Conservation (phyloP, 2,888 invertebrate species). For the Erebia epiphron region DNA sequence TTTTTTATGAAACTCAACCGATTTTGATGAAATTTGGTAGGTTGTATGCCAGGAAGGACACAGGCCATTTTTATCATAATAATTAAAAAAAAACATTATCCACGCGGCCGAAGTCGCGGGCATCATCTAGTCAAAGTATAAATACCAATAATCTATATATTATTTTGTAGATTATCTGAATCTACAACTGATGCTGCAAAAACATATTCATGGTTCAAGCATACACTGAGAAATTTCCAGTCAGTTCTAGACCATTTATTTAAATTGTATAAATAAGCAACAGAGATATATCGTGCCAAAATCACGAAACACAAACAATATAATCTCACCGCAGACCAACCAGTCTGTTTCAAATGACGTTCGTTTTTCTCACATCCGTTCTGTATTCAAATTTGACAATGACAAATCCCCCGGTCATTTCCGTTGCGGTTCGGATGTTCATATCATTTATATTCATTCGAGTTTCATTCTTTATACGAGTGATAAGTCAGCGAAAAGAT, state of each 20-base stretch:
- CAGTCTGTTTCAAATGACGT: slow-evolving; percentile 67
- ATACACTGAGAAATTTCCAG: background rate
- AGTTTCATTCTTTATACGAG: slow-evolving; percentile 62
- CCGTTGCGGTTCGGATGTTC: slow-evolving; percentile 75
- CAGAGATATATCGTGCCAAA: slow-evolving; percentile 12
- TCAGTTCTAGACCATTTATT: background rate
- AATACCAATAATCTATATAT: no score
- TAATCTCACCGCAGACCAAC: slow-evolving; percentile 42
- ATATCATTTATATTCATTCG: slow-evolving; percentile 78
- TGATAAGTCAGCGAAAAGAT: slow-evolving; percentile 60
- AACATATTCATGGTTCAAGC: no score
- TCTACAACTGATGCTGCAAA: no score
- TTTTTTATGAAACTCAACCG: no score
- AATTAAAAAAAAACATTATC: no score
- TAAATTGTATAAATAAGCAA: background rate
- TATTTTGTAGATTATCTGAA: no score
- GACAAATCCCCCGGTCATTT: slow-evolving; percentile 78
- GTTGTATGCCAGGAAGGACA: no score
- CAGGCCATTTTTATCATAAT: no score
- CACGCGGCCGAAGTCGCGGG: no score
- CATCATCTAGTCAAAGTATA: no score
- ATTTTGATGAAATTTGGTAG: no score
- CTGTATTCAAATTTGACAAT: slow-evolving; percentile 80
- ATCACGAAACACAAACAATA: slow-evolving; percentile 37
- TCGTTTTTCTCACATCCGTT: slow-evolving; percentile 75